Evolutionary conservation across 2,888 invertebrate species (phyloP), one percentile per base, ranked within the genome.

Genomic region (Polydrusus pterygomalis): DNA sequence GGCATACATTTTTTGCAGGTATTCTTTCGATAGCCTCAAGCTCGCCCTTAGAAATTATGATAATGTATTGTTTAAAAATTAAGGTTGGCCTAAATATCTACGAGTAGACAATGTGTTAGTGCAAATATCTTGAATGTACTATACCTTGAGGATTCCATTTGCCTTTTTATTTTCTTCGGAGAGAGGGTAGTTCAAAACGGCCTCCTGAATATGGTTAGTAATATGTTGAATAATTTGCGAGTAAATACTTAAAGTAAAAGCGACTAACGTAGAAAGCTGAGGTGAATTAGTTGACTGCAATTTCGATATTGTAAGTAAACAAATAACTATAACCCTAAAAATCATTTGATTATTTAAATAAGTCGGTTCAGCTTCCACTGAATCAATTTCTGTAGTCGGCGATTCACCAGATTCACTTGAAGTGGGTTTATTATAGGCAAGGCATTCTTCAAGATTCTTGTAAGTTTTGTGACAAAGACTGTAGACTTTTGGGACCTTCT

Each of bases 201-300:
- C 86, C 74, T 88, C 88, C 81, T 86, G 83, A 58, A 88, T 85
- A 72, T 87, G 86, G 73, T 83, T 84, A 3, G 85, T 85, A 25
- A 86, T 83, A 71, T 85, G 84, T 79, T 90, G 93, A 79, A 92
- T 74, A 54, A 78, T 71, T 84, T 94, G 94, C 15, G 95, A 95
- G 80, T 95, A 92, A 79, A 97, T 90, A 25, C 96, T 96, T 63
- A 97, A 89, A 65, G 94, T 91, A 84, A 97, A 96, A 34, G 97
- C 96, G 83, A 95, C 93, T 69, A 94, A 91, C 25, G 95, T 93
- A 81, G 96, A 95, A 54, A 94, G 91, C 85, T 95, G 94, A n/a
- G 90, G 89, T n/a, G 95, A 94, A 84, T 94, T 92, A 64, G 89
- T 90, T 83, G 91, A 92, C 85, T 93, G 92, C 72, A 96, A 88